These are phyloP conservation scores for Patella ulyssiponensis DNA, from an alignment of 2,888 invertebrate species.

Conservation along the genomic window DNA sequence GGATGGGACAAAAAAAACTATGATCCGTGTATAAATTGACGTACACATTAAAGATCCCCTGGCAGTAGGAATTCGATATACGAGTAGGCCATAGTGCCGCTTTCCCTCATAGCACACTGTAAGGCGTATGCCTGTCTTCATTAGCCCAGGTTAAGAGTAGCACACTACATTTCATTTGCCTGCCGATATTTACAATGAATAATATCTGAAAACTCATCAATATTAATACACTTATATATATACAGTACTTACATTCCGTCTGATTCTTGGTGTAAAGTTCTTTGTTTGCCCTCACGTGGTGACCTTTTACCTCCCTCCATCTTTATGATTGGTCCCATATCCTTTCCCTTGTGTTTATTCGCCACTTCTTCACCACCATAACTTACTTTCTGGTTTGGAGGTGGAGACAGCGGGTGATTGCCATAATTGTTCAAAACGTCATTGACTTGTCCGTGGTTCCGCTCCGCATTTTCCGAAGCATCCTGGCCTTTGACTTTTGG, in stretches of 20 bases:
- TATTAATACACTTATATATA: no score
- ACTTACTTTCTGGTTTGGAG: slow-evolving; percentile 50
- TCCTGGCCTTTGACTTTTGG: slow-evolving; percentile 59
- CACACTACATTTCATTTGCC: no score
- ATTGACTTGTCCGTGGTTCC: slow-evolving; percentile 55
- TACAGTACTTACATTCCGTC: slow-evolving; percentile 55
- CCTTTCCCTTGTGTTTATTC: slow-evolving; percentile 56
- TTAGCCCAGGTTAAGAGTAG: no score
- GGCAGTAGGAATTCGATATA: no score
- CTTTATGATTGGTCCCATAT: slow-evolving; percentile 60
- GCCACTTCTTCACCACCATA: slow-evolving; percentile 55
- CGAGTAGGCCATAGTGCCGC: no score
- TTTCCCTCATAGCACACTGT: no score
- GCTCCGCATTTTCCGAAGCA: slow-evolving; percentile 58
- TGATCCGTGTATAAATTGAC: no score
- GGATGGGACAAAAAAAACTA: no score
- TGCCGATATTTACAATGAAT: no score
- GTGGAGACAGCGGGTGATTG: slow-evolving; percentile 42
- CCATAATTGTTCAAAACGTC: slow-evolving; percentile 56
- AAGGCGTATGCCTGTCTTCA: no score
- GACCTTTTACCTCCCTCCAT: slow-evolving; percentile 52
- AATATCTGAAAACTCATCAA: no score
- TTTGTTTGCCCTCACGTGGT: slow-evolving; percentile 49
- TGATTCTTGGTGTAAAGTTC: slow-evolving; percentile 59
- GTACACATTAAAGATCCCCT: no score